Base-by-base conservation (phyloP, 2,888 invertebrate species). In the Trachelus tabidus region DNA sequence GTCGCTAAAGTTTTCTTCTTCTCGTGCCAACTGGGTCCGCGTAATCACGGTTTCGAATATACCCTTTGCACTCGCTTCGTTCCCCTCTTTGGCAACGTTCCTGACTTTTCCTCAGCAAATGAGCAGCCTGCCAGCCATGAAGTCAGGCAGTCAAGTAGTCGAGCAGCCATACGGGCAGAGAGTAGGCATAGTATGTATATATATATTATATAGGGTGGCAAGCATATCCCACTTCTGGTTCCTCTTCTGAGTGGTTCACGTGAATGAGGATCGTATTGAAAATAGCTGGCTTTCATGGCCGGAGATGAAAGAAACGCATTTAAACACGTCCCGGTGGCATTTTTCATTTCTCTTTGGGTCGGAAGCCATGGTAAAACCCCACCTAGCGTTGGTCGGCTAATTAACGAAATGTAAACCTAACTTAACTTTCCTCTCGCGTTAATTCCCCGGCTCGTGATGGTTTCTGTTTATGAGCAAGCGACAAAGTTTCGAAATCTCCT, bases 261-360 rank as follows among this genome's bases (percentile, higher is more conserved):
- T 71, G 71, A 71, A 71, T 71, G 71, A 71, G 71, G 71, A 71
- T 71, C 71, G 71, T 71, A 71, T 71, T 71, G 71, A 71, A 71
- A 71, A 71, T 71, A 71, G 71, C 71, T 34, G 71, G 33, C 71
- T 71, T 71, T 71, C 71, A 71, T 34, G 71, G 12, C 6, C 33
- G 6, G 31, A 83, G 79, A 82, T 80, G 83, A 85, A 82, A 85
- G 83, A 81, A 80, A 56, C 73, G 79, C 78, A 71, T 81, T 84
- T 81, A 80, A 84, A 79, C 74, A 80, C 78, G 78, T 81, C 75
- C 76, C 79, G 68, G 75, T 77, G 78, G 77, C 80, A 71, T 34
- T 71, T 71, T 71, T 71, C 71, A 71, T 71, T 71, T 71, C 71
- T 71, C 71, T 34, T 71, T 34, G 12, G 33, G 6, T 34, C 33